phyloP scores from a whole-genome alignment of 2,113 vertebrate species.

The Polyodon spathula region DNA sequence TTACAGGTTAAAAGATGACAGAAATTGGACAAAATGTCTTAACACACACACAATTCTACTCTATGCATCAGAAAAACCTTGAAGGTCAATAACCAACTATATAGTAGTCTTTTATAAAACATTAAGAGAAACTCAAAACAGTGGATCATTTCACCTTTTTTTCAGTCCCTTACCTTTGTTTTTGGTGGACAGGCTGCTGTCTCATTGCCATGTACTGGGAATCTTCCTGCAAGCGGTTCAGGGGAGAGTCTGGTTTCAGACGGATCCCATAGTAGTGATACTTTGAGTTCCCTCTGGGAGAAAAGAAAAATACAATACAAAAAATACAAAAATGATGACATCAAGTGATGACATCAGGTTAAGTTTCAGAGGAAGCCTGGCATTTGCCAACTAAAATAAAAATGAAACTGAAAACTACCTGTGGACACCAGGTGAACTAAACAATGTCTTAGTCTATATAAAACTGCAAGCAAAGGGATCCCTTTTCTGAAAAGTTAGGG shows the following conservation, averaged over 20 bases:
- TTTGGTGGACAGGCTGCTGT: slow-evolving; percentile 91
- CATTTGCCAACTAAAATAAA: neutral
- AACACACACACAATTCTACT: no score
- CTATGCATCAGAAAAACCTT: no score
- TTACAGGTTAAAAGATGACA: no score
- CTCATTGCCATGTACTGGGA: slow-evolving; percentile 95
- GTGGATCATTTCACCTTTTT: no score
- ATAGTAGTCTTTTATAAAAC: no score
- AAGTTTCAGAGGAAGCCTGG: neutral
- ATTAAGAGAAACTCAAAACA: no score
- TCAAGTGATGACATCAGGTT: slow-evolving; percentile 14
- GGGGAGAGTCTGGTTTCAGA: slow-evolving; percentile 88
- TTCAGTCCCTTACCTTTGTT: slow-evolving; percentile 72
- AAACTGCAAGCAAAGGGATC: no score
- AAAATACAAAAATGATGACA: slow-evolving; percentile 24
- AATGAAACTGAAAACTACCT: neutral
- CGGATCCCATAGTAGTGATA: slow-evolving; percentile 98
- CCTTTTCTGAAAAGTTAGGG: no score
- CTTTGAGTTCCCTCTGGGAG: slow-evolving; percentile 88
- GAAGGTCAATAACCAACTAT: no score
- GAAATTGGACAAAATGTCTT: no score
- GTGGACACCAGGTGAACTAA: no score
- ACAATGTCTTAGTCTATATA: no score
- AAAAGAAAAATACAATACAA: slow-evolving; percentile 15
- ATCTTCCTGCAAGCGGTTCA: slow-evolving; percentile 90